Base-by-base conservation (phyloP, 1,140 invertebrate genomes). In the Penaeus vannamei region DNA sequence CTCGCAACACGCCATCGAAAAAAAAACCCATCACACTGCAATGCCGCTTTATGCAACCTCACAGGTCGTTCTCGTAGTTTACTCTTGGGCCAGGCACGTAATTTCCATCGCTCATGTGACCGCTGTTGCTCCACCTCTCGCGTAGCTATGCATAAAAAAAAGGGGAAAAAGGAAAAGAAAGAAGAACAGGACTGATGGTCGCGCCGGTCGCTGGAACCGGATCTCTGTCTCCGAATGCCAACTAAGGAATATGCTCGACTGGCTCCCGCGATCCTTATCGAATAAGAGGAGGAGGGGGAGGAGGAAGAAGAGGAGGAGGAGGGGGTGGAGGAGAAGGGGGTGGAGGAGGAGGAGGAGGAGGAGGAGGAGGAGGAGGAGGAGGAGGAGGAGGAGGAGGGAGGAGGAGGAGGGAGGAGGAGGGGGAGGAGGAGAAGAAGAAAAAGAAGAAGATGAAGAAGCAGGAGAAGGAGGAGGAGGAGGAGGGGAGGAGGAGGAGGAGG, bases 161-260 rank as follows among this genome's bases (percentile, higher is more conserved):
- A 64, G 62, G n/a, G 62, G n/a, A n/a, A 64, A 64, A n/a, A n/a
- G 62, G 62, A n/a, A n/a, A 64, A 64, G 62, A 64, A n/a, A 64
- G 62, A 64, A 64, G 62, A 64, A n/a, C 17, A n/a, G 62, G 62
- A 64, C 17, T 17, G n/a, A n/a, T 19, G n/a, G n/a, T 17, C 17
- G 62, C 17, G 62, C 17, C n/a, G 62, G n/a, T 17, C n/a, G n/a
- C 17, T 17, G n/a, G 62, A 64, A n/a, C 17, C 17, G 62, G n/a
- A n/a, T 17, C 17, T 19, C n/a, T 19, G 62, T 19, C n/a, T 17
- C 17, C 17, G n/a, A n/a, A n/a, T 17, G 62, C 17, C 17, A n/a
- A 64, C 17, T 64, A 64, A 64, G 62, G n/a, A n/a, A 64, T 19
- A 64, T 19, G 62, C 17, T 17, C 17, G 62, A n/a, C 17, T 64